Conservation (phyloP, 1,140 invertebrate species). For the Drosophila kanapiae region DNA sequence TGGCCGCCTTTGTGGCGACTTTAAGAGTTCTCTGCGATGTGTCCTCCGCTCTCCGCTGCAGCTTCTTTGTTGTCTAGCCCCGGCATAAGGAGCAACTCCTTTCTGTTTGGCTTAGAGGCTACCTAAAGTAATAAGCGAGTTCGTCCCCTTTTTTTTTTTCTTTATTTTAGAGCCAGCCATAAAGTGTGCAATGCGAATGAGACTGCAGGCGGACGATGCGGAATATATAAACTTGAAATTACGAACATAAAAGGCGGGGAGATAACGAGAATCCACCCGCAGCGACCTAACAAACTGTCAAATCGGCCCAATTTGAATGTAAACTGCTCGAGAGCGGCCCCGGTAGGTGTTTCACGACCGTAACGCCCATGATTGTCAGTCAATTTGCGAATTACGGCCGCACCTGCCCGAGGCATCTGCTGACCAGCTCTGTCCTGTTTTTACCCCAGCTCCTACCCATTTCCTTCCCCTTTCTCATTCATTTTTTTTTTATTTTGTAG, state of each 20-base stretch:
- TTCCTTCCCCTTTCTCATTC: conserved; percentile 22
- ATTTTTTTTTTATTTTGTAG: background rate
- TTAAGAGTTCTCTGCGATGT: conserved; percentile 41
- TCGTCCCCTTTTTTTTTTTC: conserved; percentile 28
- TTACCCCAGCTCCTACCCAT: background rate
- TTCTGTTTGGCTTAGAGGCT: conserved; percentile 35
- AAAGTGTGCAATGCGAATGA: conserved; percentile 33
- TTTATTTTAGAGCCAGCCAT: conserved; percentile 41
- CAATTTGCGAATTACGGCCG: conserved; percentile 76
- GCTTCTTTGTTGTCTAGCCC: conserved; percentile 46
- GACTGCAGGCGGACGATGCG: conserved; percentile 5
- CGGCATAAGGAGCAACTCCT: conserved; percentile 4
- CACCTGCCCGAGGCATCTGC: conserved; percentile 60
- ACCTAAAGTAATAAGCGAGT: conserved; percentile 37
- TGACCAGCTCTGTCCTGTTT: conserved; percentile 30
- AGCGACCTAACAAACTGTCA: conserved; percentile 56
- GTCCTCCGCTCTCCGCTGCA: conserved; percentile 3
- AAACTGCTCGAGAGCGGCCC: conserved; percentile 42
- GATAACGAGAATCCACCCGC: conserved; percentile 16
- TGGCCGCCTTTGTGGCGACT: conserved; percentile 57
- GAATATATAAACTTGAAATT: conserved; percentile 34
- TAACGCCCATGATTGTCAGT: conserved; percentile 67
- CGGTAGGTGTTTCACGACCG: conserved; percentile 52
- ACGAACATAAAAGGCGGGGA: conserved; percentile 21
- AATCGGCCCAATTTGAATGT: conserved; percentile 49